Percentiles rank a stretch among this genome's conserved stretches.
Conservation (phyloP, 2,113 vertebrate species). For the Anolis sagrei region DNA sequence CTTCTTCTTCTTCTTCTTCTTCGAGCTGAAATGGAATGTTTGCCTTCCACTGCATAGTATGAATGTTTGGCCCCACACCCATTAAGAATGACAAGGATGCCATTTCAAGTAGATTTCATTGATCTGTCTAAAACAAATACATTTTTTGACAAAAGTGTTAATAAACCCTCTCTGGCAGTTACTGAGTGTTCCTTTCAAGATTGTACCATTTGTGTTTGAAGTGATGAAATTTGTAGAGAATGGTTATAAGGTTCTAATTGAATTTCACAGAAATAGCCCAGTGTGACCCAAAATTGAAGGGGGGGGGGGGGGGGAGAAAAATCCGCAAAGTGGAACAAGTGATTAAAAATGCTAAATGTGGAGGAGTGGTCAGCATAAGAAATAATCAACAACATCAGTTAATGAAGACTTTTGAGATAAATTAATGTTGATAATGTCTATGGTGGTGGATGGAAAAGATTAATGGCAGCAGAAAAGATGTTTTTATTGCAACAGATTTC, state of each 20-base stretch:
- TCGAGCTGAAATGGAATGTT: slow-evolving; percentile 34
- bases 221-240: slow-evolving; percentile 74
- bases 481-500: slow-evolving; percentile 74
- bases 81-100: slow-evolving; percentile 52
- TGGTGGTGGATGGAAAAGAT: slow-evolving; percentile 66
- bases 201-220: slow-evolving; percentile 75
- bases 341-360: slow-evolving; percentile 63
- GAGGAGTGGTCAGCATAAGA: slow-evolving; percentile 56
- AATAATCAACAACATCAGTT: slow-evolving; percentile 66
- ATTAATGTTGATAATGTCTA: slow-evolving; percentile 64
- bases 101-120: slow-evolving; percentile 74
- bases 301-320: not conserved
- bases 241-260: slow-evolving; percentile 80
- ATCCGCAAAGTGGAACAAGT: slow-evolving; percentile 62
- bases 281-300: slow-evolving; percentile 67
- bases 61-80: slow-evolving; percentile 49
- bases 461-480: slow-evolving; percentile 63
- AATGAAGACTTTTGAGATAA: slow-evolving; percentile 76
- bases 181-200: slow-evolving; percentile 72
- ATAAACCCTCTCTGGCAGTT: slow-evolving; percentile 73
- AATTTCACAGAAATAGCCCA: slow-evolving; percentile 78
- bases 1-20: slow-evolving; percentile 53
- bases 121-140: slow-evolving; percentile 71
- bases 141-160: slow-evolving; percentile 77
- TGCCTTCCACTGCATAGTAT: slow-evolving; percentile 21